phyloP scores from a whole-genome alignment of 2,797 vertebrate species.

The Acanthurus lineatus region DNA sequence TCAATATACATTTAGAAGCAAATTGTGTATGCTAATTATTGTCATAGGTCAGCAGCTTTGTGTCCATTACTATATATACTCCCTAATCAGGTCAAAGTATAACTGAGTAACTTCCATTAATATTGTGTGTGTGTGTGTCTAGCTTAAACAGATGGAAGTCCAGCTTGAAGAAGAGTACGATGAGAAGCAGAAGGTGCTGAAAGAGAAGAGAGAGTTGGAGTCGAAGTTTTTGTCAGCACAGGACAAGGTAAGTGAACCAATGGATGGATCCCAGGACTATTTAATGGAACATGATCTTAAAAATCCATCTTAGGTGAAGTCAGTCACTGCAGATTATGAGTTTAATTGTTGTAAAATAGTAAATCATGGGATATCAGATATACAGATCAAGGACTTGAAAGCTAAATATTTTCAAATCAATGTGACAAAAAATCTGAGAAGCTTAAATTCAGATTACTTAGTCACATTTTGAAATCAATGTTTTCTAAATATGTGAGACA shows the following conservation, averaged over 20 bases:
- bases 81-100: background rate
- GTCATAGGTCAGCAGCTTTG: background rate
- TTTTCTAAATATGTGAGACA: background rate
- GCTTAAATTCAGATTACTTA: no score
- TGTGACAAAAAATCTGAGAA: no score
- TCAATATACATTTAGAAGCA: no score
- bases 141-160: conserved; percentile 95
- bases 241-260: conserved; percentile 87
- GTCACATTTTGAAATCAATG: background rate
- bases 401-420: no score
- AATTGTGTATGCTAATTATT: no score
- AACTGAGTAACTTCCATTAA: background rate
- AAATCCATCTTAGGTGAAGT: no score
- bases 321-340: background rate
- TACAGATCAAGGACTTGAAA: no score
- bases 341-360: background rate
- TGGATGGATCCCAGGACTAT: background rate
- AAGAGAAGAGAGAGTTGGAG: conserved; percentile 95
- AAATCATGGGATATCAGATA: no score
- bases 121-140: conserved; percentile 31
- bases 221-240: conserved; percentile 90
- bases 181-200: conserved; percentile 97
- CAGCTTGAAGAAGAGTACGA: conserved; percentile 98
- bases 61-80: background rate
- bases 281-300: background rate